Evolutionary conservation across 2,797 vertebrate genomes (phyloP).

Genomic region (Xenopus petersii): DNA sequence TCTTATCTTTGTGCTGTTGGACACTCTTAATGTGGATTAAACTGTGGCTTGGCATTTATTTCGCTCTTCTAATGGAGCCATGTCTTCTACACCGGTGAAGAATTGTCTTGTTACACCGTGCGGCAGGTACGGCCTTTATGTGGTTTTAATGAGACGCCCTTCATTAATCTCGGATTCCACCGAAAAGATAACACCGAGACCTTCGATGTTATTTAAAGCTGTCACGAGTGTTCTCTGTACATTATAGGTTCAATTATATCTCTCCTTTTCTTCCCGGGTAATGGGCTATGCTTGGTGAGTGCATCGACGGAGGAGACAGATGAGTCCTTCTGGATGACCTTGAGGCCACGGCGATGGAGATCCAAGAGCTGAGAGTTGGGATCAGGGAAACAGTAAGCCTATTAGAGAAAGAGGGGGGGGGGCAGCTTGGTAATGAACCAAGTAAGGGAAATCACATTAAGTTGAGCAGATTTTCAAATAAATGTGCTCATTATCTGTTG

Average conservation of each 20-base stretch:
- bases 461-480: too few relatives aligned
- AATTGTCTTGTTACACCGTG: slow-evolving; percentile 26
- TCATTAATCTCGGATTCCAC: slow-evolving; percentile 34
- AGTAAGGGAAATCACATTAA: too few relatives aligned
- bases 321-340: slow-evolving; percentile 54
- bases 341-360: slow-evolving; percentile 37
- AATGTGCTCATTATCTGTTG: slow-evolving; percentile 10
- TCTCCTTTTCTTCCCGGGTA: slow-evolving; percentile 23
- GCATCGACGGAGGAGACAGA: slow-evolving; percentile 52
- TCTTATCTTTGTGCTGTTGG: slow-evolving; percentile 10
- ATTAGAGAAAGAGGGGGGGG: slow-evolving; percentile 16
- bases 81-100: slow-evolving; percentile 21
- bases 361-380: slow-evolving; percentile 40
- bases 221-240: slow-evolving; percentile 36
- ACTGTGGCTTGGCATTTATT: slow-evolving; percentile 19
- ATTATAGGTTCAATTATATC: slow-evolving; percentile 51
- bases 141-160: slow-evolving; percentile 25
- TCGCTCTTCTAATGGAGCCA: slow-evolving; percentile 11
- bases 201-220: slow-evolving; percentile 43
- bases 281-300: slow-evolving; percentile 47
- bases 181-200: slow-evolving; percentile 6
- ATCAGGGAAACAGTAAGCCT: slow-evolving; percentile 19
- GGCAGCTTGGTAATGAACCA: background rate
- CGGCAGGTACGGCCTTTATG: slow-evolving; percentile 18
- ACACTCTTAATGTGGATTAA: slow-evolving; percentile 14